These are phyloP conservation scores for Acanthisitta chloris DNA, from an alignment of 2,113 vertebrate genomes.

Conservation along the genomic window DNA sequence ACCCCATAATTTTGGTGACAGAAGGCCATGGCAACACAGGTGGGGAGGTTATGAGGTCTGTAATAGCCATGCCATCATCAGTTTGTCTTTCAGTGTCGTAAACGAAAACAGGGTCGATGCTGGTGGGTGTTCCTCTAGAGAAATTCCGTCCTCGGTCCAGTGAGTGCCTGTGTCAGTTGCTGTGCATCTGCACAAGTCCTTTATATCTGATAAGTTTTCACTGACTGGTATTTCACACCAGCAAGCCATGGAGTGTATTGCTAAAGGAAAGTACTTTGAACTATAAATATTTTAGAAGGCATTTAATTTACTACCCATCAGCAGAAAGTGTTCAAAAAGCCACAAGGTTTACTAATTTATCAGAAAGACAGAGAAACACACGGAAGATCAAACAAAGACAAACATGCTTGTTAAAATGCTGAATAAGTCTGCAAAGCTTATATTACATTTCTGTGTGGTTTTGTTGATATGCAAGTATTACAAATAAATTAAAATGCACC, in stretches of 20 bases:
- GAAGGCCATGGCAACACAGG: not conserved
- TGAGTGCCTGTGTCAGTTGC: not conserved
- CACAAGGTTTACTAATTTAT: conserved; percentile 63
- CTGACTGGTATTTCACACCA: conserved; percentile 36
- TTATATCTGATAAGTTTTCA: conserved; percentile 2
- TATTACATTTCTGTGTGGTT: conserved; percentile 38
- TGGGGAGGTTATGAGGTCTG: conserved; percentile 31
- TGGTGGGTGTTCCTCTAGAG: not conserved
- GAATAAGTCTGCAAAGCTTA: conserved; percentile 16
- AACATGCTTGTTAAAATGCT: conserved; percentile 41
- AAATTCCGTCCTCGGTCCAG: accelerated
- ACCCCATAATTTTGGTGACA: conserved; percentile 30
- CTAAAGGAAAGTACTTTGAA: conserved; percentile 32
- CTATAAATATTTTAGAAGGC: conserved; percentile 56
- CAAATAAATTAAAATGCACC: conserved; percentile 32
- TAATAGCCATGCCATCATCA: conserved; percentile 5
- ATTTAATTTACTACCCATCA: conserved; percentile 61
- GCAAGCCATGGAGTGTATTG: not conserved
- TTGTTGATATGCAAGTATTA: conserved; percentile 28
- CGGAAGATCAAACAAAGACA: conserved; percentile 53
- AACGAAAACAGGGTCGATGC: not conserved
- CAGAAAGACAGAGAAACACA: conserved; percentile 33
- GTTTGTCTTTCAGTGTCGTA: not conserved
- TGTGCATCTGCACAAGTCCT: not conserved
- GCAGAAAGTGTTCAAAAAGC: conserved; percentile 56